Percentiles rank a stretch among this genome's conserved stretches.
These are phyloP conservation scores for Tautogolabrus adspersus DNA, from an alignment of 2,113 vertebrate genomes.

Conservation along the genomic window DNA sequence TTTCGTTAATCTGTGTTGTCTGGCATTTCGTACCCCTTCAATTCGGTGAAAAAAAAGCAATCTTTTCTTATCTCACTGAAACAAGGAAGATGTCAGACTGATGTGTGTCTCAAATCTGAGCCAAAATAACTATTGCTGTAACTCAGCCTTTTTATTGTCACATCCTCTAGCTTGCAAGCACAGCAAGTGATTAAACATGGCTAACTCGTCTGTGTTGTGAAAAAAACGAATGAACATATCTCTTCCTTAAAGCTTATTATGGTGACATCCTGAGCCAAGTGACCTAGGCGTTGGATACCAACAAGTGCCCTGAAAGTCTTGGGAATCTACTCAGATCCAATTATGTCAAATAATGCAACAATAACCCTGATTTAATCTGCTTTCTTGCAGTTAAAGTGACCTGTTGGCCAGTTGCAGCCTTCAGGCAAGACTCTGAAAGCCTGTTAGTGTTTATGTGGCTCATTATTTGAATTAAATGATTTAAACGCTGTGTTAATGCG, in stretches of 20 bases:
- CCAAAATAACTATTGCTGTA: conserved; percentile 5
- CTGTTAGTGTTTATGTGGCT: conserved; percentile 6
- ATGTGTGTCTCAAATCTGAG: background rate
- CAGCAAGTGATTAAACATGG: background rate
- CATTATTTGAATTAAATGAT: background rate
- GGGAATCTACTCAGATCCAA: conserved; percentile 31
- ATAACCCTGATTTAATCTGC: conserved; percentile 9
- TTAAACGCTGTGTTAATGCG: background rate
- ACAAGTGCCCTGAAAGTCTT: background rate
- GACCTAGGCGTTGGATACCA: background rate
- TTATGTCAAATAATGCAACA: conserved; percentile 1
- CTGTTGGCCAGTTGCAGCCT: background rate
- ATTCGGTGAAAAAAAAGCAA: conserved; percentile 1
- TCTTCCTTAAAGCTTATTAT: conserved; percentile 23
- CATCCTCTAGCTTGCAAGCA: background rate
- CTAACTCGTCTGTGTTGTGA: background rate
- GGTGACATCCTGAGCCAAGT: conserved; percentile 1
- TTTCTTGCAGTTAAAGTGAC: conserved; percentile 14
- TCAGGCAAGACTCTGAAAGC: background rate
- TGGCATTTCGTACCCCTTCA: conserved; percentile 52
- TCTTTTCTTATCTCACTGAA: conserved; percentile 14
- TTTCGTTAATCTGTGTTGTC: conserved; percentile 47
- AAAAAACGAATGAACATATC: conserved; percentile 6
- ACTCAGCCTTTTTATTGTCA: conserved; percentile 22
- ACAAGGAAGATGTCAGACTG: conserved; percentile 13